A percentile compares a stretch with the other conserved stretches of the same genome.
phyloP scores from a whole-genome alignment of 2,113 vertebrate genomes.

The Calidris pugnax region DNA sequence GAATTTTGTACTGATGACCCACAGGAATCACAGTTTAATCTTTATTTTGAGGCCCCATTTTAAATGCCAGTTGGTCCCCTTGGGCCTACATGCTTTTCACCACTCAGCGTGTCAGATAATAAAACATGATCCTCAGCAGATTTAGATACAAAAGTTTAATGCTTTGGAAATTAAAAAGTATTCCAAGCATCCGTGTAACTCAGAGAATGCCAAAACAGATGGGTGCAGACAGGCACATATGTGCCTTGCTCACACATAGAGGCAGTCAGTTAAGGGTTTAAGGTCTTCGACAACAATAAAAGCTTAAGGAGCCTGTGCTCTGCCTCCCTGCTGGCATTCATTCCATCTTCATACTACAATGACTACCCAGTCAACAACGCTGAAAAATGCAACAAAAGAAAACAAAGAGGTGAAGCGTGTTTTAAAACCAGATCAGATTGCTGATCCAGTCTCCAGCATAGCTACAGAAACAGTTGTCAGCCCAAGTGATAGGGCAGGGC shows the following conservation, averaged over 20 bases:
- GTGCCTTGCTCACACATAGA: neutral
- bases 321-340: neutral
- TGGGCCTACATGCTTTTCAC: neutral
- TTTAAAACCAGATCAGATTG: neutral
- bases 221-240: neutral
- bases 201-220: constrained; percentile 29
- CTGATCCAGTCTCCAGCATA: neutral
- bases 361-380: neutral
- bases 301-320: neutral
- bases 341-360: neutral
- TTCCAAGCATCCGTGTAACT: constrained; percentile 11
- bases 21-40: neutral
- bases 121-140: neutral
- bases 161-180: constrained; percentile 30
- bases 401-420: neutral
- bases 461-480: constrained; percentile 50
- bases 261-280: neutral
- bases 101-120: neutral
- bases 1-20: neutral
- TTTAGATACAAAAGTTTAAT: neutral
- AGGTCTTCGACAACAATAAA: neutral
- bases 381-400: neutral
- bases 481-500: neutral
- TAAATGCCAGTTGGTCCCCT: neutral
- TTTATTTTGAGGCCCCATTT: neutral